A percentile compares a stretch with the other conserved stretches of the same genome.
These are phyloP conservation scores for Plagiodera versicolora DNA, from an alignment of 2,888 invertebrate genomes.

Conservation along the genomic window DNA sequence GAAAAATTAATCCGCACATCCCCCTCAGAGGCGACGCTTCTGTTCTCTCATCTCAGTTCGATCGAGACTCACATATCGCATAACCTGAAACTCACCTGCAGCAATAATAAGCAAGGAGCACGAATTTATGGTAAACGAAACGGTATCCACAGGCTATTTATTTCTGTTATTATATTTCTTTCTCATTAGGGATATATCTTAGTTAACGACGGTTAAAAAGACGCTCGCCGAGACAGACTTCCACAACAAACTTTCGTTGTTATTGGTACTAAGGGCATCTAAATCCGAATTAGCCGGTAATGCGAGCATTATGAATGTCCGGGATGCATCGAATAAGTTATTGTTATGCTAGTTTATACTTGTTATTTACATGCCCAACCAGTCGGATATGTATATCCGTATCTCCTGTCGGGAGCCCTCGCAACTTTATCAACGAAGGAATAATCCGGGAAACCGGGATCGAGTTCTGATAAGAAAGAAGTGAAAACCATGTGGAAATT, in stretches of 20 bases:
- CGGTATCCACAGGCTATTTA: slow-evolving; percentile 53
- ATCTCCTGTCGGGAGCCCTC: slow-evolving; percentile 21
- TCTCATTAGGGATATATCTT: slow-evolving; percentile 50
- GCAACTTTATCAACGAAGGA: slow-evolving; percentile 8
- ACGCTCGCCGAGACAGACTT: slow-evolving; percentile 30
- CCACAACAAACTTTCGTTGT: slow-evolving; percentile 33
- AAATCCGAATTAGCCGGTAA: slow-evolving; percentile 34
- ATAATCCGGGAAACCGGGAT: background rate
- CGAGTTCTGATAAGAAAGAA: background rate
- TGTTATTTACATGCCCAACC: slow-evolving; percentile 27
- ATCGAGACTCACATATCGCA: slow-evolving; percentile 18
- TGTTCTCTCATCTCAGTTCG: too few species aligned
- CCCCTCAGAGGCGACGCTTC: too few species aligned
- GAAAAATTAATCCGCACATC: too few species aligned
- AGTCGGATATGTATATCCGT: slow-evolving; percentile 28
- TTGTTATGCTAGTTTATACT: slow-evolving; percentile 29
- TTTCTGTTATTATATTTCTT: slow-evolving; percentile 51
- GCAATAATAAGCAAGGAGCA: slow-evolving; percentile 47
- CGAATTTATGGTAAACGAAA: slow-evolving; percentile 53
- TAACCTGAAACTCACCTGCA: slow-evolving; percentile 42
- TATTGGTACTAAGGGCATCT: slow-evolving; percentile 33
- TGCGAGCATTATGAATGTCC: slow-evolving; percentile 31
- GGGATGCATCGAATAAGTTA: slow-evolving; percentile 27
- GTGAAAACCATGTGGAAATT: too few species aligned
- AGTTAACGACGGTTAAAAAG: slow-evolving; percentile 41